Evolutionary conservation across 2,797 vertebrate genomes (phyloP).

Genomic region (Poecile montanus): DNA sequence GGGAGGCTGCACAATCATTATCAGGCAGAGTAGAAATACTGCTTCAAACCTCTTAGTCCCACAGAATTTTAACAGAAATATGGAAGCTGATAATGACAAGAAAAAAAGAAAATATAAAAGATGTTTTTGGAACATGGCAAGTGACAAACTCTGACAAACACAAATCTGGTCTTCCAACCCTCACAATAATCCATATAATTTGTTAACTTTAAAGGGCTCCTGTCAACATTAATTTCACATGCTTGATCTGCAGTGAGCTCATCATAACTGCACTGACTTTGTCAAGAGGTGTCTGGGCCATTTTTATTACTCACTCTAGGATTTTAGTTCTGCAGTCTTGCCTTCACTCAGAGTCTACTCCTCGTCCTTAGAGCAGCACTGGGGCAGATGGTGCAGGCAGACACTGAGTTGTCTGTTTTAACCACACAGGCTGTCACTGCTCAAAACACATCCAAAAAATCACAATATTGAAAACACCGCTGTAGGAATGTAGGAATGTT

Average conservation of each 20-base stretch:
- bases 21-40: constrained; percentile 4
- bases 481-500: neutral
- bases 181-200: neutral
- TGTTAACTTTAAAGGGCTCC: neutral
- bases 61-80: constrained; percentile 42
- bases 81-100: constrained; percentile 36
- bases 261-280: neutral
- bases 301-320: neutral
- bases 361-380: neutral
- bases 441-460: neutral
- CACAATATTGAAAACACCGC: neutral
- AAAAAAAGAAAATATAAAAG: constrained; percentile 58
- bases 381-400: accelerated
- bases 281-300: neutral
- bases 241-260: neutral
- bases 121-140: neutral
- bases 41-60: neutral
- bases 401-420: neutral
- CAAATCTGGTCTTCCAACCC: neutral
- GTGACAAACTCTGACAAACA: constrained; percentile 28
- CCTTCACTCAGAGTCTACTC: neutral
- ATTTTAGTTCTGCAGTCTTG: neutral
- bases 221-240: constrained; percentile 2
- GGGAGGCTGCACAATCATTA: neutral
- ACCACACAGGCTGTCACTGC: neutral